Conservation (phyloP, 2,113 vertebrate genomes). For the Neomonachus schauinslandi region DNA sequence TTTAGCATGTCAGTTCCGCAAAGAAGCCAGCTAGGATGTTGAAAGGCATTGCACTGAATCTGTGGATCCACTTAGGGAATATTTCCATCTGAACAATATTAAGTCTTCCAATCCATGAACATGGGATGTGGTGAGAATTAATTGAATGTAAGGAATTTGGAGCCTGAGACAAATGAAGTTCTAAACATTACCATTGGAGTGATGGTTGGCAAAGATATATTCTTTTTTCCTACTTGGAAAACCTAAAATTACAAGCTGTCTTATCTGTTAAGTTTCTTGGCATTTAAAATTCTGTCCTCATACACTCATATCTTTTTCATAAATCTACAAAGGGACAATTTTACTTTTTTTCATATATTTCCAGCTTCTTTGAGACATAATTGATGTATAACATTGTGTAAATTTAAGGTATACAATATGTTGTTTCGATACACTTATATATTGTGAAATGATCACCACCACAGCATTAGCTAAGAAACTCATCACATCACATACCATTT, state of each 20-base stretch:
- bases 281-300: slow-evolving; percentile 12
- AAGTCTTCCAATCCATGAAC: slow-evolving; percentile 8
- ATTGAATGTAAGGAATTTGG: slow-evolving; percentile 14
- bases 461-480: neutral
- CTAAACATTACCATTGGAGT: neutral
- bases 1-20: neutral
- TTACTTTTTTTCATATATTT: slow-evolving; percentile 21
- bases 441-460: neutral
- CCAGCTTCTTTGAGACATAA: neutral
- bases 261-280: slow-evolving; percentile 32
- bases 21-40: neutral
- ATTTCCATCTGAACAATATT: neutral
- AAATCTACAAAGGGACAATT: neutral
- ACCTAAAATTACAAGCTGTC: neutral
- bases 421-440: neutral
- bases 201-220: neutral
- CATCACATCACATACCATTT: neutral
- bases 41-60: neutral
- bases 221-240: neutral
- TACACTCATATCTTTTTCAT: neutral
- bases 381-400: neutral
- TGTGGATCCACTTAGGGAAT: neutral
- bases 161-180: neutral
- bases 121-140: neutral
- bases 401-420: neutral